phyloP scores from a whole-genome alignment of 1,140 invertebrate genomes.

The Papilio glaucus region DNA sequence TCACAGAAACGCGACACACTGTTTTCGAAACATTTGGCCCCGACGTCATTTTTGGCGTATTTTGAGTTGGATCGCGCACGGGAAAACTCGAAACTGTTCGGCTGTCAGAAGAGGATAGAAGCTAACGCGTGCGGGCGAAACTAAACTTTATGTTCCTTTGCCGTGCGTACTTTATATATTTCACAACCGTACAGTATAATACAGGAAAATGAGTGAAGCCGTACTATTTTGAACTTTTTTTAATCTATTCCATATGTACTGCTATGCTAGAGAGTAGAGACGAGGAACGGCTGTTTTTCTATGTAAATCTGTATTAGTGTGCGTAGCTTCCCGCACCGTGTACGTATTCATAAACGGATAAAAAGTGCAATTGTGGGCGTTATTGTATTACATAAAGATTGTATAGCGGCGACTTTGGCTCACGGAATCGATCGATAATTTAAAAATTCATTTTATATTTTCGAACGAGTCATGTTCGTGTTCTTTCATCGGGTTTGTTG shows the following conservation, averaged over 20 bases:
- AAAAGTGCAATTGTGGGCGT: slow-evolving; percentile 59
- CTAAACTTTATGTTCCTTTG: slow-evolving; percentile 61
- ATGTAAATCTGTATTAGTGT: slow-evolving; percentile 72
- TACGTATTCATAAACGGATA: slow-evolving; percentile 63
- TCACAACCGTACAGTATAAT: slow-evolving; percentile 57
- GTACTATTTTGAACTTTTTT: slow-evolving; percentile 81
- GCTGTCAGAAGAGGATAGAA: slow-evolving; percentile 68
- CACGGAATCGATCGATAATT: slow-evolving; percentile 78
- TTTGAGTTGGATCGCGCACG: slow-evolving; percentile 80
- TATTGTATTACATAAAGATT: slow-evolving; percentile 79
- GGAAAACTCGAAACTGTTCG: slow-evolving; percentile 82
- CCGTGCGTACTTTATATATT: slow-evolving; percentile 59
- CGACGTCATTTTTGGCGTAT: slow-evolving; percentile 83
- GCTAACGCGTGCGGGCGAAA: slow-evolving; percentile 51
- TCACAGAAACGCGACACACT: slow-evolving; percentile 76
- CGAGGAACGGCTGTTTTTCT: slow-evolving; percentile 73
- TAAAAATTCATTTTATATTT: slow-evolving; percentile 79
- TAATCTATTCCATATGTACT: slow-evolving; percentile 68
- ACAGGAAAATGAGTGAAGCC: slow-evolving; percentile 68
- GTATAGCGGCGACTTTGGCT: slow-evolving; percentile 65
- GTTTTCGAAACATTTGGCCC: slow-evolving; percentile 78
- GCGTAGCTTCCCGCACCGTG: slow-evolving; percentile 76
- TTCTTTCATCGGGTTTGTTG: slow-evolving; percentile 33
- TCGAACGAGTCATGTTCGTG: slow-evolving; percentile 47
- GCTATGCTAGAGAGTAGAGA: slow-evolving; percentile 59